A percentile compares a stretch with the other conserved stretches of the same genome.
Conservation (phyloP, 2,888 invertebrate species). For the Aphodius sticticus region DNA sequence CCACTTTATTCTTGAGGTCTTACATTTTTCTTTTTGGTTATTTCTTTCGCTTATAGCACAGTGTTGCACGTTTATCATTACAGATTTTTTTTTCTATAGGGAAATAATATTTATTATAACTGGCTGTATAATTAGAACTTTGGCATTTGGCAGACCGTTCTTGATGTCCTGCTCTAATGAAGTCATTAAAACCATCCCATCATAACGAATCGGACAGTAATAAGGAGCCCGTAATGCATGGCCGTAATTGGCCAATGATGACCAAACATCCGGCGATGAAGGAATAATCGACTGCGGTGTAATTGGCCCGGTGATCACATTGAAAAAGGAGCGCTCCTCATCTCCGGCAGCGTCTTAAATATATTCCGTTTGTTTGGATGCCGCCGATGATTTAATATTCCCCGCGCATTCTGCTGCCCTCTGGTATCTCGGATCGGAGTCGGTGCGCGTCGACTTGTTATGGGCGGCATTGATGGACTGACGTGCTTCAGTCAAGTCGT, state of each 20-base stretch:
- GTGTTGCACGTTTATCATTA: too few species aligned
- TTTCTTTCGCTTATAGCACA: too few species aligned
- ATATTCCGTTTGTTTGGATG: conserved; percentile 43
- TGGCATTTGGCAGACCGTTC: not conserved
- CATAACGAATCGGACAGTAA: not conserved
- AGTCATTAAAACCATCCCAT: not conserved
- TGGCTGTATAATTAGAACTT: not conserved
- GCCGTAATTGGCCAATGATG: not conserved
- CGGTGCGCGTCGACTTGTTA: conserved; percentile 40
- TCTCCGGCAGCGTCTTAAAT: not conserved
- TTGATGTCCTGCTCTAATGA: not conserved
- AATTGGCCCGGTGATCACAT: not conserved
- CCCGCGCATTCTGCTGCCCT: conserved; percentile 42
- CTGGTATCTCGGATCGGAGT: conserved; percentile 32
- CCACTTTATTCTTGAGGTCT: too few species aligned
- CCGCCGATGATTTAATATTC: conserved; percentile 51
- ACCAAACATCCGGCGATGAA: not conserved
- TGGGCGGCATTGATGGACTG: conserved; percentile 53
- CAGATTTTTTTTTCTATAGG: too few species aligned
- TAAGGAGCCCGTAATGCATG: not conserved
- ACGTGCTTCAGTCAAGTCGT: conserved; percentile 53
- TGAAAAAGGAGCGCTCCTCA: not conserved
- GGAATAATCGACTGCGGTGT: not conserved
- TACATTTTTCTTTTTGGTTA: too few species aligned
- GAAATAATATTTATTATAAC: not conserved